Conservation (phyloP, 2,888 invertebrate species). For the Disparrhopalites patrizii region DNA sequence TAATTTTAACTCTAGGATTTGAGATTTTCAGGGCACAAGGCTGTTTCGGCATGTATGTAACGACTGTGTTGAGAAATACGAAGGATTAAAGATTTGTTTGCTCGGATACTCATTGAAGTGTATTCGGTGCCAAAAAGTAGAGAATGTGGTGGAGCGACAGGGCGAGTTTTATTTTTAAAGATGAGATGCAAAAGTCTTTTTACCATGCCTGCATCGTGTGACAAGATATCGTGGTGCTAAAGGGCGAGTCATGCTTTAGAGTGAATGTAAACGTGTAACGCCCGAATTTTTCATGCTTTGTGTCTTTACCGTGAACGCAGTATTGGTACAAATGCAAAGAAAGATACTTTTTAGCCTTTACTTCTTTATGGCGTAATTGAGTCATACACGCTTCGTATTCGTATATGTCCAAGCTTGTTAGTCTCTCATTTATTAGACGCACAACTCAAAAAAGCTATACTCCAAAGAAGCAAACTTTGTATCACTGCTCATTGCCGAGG, state of each 20-base stretch:
- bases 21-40: constrained; percentile 43
- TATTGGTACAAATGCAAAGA: constrained; percentile 2
- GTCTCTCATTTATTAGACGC: constrained; percentile 11
- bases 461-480: constrained; percentile 3
- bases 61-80: constrained; percentile 13
- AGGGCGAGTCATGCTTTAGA: constrained; percentile 5
- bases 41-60: constrained; percentile 28
- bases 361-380: constrained; percentile 16
- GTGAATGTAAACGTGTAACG: constrained; percentile 1
- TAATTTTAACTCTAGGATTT: constrained; percentile 39
- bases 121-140: constrained; percentile 34
- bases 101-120: constrained; percentile 22
- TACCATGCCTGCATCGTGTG: constrained; percentile 23
- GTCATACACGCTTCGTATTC: constrained; percentile 14
- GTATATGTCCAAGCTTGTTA: constrained; percentile 1
- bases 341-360: constrained; percentile 13
- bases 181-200: constrained; percentile 32
- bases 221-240: constrained; percentile 11
- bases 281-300: constrained; percentile 9
- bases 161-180: constrained; percentile 41
- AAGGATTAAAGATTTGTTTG: constrained; percentile 17
- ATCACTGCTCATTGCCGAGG: background rate
- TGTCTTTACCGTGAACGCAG: constrained; percentile 5
- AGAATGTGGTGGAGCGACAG: constrained; percentile 21
- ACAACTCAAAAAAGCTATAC: constrained; percentile 8